phyloP scores from a whole-genome alignment of 2,797 vertebrate species.

The Gambelia wislizenii region DNA sequence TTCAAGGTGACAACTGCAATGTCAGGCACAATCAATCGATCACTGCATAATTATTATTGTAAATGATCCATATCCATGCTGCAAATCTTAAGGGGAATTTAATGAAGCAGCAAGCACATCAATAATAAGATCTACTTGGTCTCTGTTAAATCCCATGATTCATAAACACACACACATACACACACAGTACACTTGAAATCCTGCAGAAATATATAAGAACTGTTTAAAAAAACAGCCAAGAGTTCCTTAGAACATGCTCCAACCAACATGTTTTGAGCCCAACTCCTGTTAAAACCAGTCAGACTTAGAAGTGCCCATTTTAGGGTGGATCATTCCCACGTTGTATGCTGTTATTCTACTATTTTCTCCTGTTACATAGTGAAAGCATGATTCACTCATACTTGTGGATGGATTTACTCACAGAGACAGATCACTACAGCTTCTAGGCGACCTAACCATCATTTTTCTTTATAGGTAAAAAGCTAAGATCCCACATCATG shows the following conservation, averaged over 20 bases:
- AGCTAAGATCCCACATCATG: too few relatives aligned
- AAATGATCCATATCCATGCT: slow-evolving; percentile 86
- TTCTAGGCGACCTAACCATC: not conserved
- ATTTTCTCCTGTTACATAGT: too few relatives aligned
- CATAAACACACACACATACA: slow-evolving; percentile 76
- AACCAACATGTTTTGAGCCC: not conserved
- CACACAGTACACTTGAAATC: slow-evolving; percentile 63
- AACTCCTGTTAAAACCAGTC: not conserved
- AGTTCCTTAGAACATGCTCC: not conserved
- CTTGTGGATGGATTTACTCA: not conserved
- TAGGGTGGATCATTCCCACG: not conserved
- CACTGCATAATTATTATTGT: slow-evolving; percentile 87
- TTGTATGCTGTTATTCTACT: too few relatives aligned
- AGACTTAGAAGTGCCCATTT: not conserved
- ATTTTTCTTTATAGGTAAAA: too few relatives aligned
- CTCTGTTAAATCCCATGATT: slow-evolving; percentile 79
- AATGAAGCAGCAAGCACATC: slow-evolving; percentile 86
- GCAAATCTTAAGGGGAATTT: slow-evolving; percentile 85
- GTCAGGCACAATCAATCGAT: slow-evolving; percentile 87
- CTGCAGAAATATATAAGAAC: slow-evolving; percentile 62
- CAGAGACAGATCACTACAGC: not conserved
- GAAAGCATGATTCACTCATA: not conserved
- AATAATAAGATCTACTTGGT: slow-evolving; percentile 82
- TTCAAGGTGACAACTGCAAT: slow-evolving; percentile 86
- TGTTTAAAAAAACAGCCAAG: not conserved